A percentile compares a stretch with the other conserved stretches of the same genome.
These are phyloP conservation scores for Pseudococcus jackbeardsleyi DNA, from an alignment of 2,888 invertebrate species.

Conservation along the genomic window DNA sequence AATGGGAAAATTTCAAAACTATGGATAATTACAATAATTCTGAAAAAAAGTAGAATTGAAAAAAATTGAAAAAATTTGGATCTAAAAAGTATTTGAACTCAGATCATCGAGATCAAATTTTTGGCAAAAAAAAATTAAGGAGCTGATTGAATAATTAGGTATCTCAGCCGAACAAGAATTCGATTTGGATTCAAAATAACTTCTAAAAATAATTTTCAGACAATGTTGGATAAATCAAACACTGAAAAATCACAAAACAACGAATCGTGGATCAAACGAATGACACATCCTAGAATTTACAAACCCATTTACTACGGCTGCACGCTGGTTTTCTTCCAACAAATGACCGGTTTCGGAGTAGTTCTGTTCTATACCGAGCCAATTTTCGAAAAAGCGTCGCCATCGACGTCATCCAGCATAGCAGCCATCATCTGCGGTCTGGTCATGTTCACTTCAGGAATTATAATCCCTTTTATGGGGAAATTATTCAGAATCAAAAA, in stretches of 20 bases:
- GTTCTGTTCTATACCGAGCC: constrained; percentile 80
- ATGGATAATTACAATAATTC: too few species aligned
- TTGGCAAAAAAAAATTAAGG: too few species aligned
- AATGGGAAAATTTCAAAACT: too few species aligned
- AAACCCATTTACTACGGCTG: constrained; percentile 62
- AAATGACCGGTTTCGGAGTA: constrained; percentile 85
- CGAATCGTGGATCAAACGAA: constrained; percentile 61
- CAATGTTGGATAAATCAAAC: background rate
- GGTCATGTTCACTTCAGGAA: constrained; percentile 69
- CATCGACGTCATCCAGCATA: constrained; percentile 74
- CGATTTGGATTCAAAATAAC: too few species aligned
- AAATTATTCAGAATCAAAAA: constrained; percentile 71
- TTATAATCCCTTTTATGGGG: constrained; percentile 69
- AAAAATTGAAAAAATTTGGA: too few species aligned
- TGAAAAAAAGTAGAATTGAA: too few species aligned
- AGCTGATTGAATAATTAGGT: too few species aligned
- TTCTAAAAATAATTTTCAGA: background rate
- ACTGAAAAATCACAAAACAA: background rate
- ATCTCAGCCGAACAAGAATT: too few species aligned
- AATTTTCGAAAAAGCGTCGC: constrained; percentile 80
- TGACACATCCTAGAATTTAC: constrained; percentile 73
- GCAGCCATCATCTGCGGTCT: constrained; percentile 75
- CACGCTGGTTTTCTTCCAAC: constrained; percentile 82
- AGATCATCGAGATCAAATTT: too few species aligned
- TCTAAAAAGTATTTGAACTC: too few species aligned